A percentile compares a stretch with the other conserved stretches of the same genome.
Conservation (phyloP, 1,140 invertebrate species). For the Piezodorus guildinii region DNA sequence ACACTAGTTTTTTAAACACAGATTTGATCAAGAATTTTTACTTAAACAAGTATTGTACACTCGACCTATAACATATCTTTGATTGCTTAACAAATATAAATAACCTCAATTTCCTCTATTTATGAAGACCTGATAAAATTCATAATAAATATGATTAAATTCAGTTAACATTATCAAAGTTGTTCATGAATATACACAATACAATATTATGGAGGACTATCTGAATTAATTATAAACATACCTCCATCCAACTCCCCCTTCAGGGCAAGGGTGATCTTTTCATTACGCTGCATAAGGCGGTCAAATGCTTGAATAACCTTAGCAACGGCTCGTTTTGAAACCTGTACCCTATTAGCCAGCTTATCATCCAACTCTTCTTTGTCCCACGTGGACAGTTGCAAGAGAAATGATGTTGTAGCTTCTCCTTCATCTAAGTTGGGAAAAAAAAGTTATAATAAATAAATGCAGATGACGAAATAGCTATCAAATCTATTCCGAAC, state of each 20-base stretch:
- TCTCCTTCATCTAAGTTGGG: slow-evolving; percentile 74
- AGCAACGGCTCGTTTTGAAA: slow-evolving; percentile 84
- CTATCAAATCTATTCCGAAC: too few species aligned
- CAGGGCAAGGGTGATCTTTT: slow-evolving; percentile 77
- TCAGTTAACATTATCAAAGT: too few species aligned
- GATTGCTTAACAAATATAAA: too few species aligned
- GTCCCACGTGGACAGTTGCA: slow-evolving; percentile 95
- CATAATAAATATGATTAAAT: too few species aligned
- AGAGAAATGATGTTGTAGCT: slow-evolving; percentile 90
- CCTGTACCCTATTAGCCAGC: slow-evolving; percentile 84
- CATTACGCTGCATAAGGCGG: slow-evolving; percentile 81
- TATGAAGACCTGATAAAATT: too few species aligned
- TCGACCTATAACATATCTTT: too few species aligned
- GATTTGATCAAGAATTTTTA: too few species aligned
- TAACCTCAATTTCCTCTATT: too few species aligned
- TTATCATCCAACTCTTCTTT: slow-evolving; percentile 94
- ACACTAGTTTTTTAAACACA: too few species aligned
- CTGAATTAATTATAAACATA: slow-evolving; percentile 29
- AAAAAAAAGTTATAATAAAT: neutral
- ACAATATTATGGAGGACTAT: neutral
- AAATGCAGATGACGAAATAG: too few species aligned
- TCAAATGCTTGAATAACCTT: slow-evolving; percentile 96
- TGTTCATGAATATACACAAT: too few species aligned
- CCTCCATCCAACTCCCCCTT: slow-evolving; percentile 67
- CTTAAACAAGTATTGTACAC: too few species aligned